phyloP scores from a whole-genome alignment of 2,113 vertebrate species.

The Tragelaphus scriptus region DNA sequence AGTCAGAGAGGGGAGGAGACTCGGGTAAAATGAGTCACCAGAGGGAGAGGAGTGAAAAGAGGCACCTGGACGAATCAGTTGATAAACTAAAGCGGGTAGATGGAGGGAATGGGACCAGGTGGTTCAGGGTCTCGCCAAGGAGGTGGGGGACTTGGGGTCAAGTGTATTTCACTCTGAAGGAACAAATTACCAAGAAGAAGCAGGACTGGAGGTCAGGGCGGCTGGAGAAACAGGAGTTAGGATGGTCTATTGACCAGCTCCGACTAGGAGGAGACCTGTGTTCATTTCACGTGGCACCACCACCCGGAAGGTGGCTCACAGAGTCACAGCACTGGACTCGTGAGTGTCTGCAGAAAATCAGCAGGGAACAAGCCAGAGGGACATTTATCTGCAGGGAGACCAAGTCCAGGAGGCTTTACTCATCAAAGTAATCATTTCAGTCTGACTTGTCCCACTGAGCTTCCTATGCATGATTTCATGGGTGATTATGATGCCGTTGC shows the following conservation, averaged over 20 bases:
- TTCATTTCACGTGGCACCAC: background rate
- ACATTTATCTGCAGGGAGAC: background rate
- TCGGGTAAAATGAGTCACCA: background rate
- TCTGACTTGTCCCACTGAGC: background rate
- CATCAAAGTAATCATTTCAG: background rate
- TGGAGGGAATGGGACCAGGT: background rate
- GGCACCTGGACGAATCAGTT: background rate
- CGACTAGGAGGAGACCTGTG: too few relatives aligned
- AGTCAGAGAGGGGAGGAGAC: background rate
- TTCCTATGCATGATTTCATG: background rate
- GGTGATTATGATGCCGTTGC: accelerated
- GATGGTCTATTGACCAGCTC: accelerated
- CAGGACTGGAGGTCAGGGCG: background rate
- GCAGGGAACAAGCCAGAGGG: background rate
- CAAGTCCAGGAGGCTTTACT: background rate
- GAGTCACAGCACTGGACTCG: accelerated
- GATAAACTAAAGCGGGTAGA: background rate
- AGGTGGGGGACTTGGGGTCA: background rate
- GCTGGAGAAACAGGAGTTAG: too few relatives aligned
- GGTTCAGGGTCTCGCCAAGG: background rate
- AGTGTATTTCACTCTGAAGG: background rate
- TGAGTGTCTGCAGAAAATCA: background rate
- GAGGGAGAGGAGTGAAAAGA: background rate
- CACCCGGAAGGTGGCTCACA: background rate
- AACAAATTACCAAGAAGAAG: background rate